Conservation (phyloP, 2,797 vertebrate genomes). For the Coregonus suidteri region DNA sequence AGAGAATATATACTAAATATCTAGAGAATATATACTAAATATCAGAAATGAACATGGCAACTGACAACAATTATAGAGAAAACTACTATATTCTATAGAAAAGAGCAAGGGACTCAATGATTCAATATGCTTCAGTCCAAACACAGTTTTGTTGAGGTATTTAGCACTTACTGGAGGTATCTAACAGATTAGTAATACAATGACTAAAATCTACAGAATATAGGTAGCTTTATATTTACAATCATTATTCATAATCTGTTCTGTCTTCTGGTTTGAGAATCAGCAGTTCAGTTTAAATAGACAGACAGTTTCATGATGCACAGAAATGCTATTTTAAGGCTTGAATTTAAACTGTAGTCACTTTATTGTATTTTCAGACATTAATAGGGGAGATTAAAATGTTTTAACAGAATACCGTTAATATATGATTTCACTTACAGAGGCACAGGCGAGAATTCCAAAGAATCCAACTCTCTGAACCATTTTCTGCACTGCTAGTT, state of each 20-base stretch:
- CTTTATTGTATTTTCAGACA: background rate
- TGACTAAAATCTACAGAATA: background rate
- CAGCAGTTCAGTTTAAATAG: background rate
- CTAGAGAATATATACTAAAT: background rate
- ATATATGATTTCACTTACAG: slow-evolving; percentile 74
- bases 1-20: background rate
- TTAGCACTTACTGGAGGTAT: background rate
- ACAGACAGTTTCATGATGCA: background rate
- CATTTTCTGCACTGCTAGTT: slow-evolving; percentile 81
- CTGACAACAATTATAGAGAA: slow-evolving; percentile 1
- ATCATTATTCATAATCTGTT: background rate
- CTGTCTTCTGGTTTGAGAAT: background rate
- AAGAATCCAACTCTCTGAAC: slow-evolving; percentile 88
- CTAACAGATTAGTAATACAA: background rate
- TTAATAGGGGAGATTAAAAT: background rate
- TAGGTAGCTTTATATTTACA: background rate
- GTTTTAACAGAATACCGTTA: background rate
- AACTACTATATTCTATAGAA: background rate
- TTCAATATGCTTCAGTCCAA: background rate
- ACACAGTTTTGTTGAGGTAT: background rate
- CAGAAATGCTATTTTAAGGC: background rate
- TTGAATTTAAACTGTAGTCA: background rate
- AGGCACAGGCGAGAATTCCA: slow-evolving; percentile 87
- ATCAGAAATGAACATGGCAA: background rate
- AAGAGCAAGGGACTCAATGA: background rate